Percentiles rank a stretch among this genome's conserved stretches.
Evolutionary conservation across 2,113 vertebrate species (phyloP).

Genomic region (Chloropsis hardwickii): DNA sequence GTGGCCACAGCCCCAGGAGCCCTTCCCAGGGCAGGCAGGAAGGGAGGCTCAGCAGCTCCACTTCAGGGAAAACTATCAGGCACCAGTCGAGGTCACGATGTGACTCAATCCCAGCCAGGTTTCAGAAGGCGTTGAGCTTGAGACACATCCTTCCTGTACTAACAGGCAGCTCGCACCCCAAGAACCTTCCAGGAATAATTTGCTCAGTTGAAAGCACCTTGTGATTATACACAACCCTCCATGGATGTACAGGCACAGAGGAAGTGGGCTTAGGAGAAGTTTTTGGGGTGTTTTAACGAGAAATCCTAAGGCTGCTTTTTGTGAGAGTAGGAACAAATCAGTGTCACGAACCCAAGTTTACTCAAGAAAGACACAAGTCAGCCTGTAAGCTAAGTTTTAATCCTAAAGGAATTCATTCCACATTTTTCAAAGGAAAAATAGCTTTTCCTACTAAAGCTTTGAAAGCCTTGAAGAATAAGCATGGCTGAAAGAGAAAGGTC

Average conservation of each 20-base stretch:
- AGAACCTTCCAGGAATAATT: neutral
- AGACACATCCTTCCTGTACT: neutral
- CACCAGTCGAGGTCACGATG: neutral
- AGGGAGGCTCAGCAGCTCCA: neutral
- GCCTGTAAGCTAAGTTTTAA: neutral
- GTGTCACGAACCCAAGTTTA: neutral
- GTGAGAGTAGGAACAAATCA: neutral
- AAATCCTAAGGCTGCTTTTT: neutral
- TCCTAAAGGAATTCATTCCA: neutral
- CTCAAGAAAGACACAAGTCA: neutral
- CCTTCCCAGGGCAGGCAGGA: neutral
- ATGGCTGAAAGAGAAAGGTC: neutral
- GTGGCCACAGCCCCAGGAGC: neutral
- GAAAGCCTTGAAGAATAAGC: neutral
- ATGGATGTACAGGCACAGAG: fast-evolving
- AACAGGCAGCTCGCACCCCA: neutral
- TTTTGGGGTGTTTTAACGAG: fast-evolving
- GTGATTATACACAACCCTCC: neutral
- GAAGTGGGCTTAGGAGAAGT: fast-evolving
- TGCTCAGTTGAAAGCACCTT: neutral
- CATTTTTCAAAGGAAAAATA: neutral
- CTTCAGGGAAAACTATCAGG: neutral
- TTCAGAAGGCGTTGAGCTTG: neutral
- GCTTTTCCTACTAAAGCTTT: neutral
- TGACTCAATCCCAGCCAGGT: neutral